Percentiles rank a stretch among this genome's conserved stretches.
These are phyloP conservation scores for Diorhabda sublineata DNA, from an alignment of 1,140 invertebrate genomes.

Conservation along the genomic window DNA sequence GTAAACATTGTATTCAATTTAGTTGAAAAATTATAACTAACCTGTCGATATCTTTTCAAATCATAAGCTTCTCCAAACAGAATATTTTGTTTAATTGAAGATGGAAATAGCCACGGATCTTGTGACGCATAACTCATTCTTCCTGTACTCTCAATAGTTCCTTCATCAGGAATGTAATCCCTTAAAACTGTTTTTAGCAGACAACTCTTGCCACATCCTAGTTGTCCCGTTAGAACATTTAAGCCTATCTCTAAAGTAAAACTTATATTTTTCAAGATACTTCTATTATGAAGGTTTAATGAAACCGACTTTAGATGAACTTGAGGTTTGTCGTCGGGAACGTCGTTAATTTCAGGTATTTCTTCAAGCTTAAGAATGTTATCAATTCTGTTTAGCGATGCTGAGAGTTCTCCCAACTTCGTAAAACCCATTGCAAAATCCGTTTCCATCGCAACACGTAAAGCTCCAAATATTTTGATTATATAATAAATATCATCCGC, in stretches of 20 bases:
- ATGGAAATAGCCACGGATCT: slow-evolving; percentile 73
- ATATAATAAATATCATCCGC: slow-evolving; percentile 29
- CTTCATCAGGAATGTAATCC: slow-evolving; percentile 62
- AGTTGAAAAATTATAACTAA: no score
- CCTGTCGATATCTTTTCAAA: background rate
- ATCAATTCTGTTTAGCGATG: slow-evolving; percentile 29
- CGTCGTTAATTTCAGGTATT: slow-evolving; percentile 14
- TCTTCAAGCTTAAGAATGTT: slow-evolving; percentile 31
- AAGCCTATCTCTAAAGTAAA: slow-evolving; percentile 50
- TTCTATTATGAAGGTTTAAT: slow-evolving; percentile 25
- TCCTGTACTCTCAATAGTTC: slow-evolving; percentile 53
- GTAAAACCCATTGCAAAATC: slow-evolving; percentile 46
- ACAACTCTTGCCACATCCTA: slow-evolving; percentile 79
- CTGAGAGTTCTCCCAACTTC: slow-evolving; percentile 50
- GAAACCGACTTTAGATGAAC: slow-evolving; percentile 34
- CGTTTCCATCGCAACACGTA: slow-evolving; percentile 19
- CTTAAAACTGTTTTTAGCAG: slow-evolving; percentile 65
- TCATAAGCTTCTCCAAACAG: slow-evolving; percentile 53
- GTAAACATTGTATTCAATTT: no score
- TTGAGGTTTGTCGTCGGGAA: slow-evolving; percentile 10
- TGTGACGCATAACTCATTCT: slow-evolving; percentile 74
- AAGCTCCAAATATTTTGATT: slow-evolving; percentile 20
- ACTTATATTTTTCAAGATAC: slow-evolving; percentile 50
- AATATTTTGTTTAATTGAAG: slow-evolving; percentile 59
- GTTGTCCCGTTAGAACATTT: slow-evolving; percentile 68